Evolutionary conservation across 2,113 vertebrate genomes (phyloP).

Genomic region (Psammodynastes pulverulentus): DNA sequence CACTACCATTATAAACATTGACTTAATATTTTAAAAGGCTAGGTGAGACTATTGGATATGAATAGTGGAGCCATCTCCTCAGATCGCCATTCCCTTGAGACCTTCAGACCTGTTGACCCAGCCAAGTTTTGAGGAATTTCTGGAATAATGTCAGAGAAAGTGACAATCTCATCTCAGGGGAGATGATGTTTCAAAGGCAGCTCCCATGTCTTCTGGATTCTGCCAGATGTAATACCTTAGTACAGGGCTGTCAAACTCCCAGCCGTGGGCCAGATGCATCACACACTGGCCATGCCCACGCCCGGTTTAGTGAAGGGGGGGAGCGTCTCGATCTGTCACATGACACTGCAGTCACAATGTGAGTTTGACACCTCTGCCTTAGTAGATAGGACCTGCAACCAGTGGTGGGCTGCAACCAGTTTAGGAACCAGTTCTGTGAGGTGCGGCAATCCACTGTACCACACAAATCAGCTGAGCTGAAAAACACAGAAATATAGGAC

Average conservation of each 20-base stretch:
- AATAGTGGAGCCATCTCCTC: not conserved
- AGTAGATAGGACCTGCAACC: not conserved
- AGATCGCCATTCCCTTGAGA: not conserved
- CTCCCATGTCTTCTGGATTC: not conserved
- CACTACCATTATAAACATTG: not conserved
- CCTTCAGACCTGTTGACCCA: not conserved
- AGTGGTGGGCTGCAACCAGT: too few relatives aligned
- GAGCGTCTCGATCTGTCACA: too few relatives aligned
- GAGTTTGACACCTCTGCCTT: too few relatives aligned
- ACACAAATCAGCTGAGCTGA: too few relatives aligned
- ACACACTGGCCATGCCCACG: too few relatives aligned
- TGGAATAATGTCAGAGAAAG: not conserved
- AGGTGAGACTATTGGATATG: not conserved
- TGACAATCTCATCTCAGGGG: not conserved
- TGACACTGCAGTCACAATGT: too few relatives aligned
- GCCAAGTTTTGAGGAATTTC: not conserved
- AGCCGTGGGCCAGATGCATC: too few relatives aligned
- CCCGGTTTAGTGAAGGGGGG: too few relatives aligned
- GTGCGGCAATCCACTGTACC: too few relatives aligned
- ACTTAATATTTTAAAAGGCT: not conserved
- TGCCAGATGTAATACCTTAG: not conserved
- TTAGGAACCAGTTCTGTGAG: too few relatives aligned
- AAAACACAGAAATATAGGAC: too few relatives aligned
- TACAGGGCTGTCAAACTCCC: too few relatives aligned
- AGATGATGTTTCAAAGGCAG: not conserved